Percentiles rank a stretch among this genome's conserved stretches.
Conservation (phyloP, 2,113 vertebrate genomes). For the Neotoma lepida region DNA sequence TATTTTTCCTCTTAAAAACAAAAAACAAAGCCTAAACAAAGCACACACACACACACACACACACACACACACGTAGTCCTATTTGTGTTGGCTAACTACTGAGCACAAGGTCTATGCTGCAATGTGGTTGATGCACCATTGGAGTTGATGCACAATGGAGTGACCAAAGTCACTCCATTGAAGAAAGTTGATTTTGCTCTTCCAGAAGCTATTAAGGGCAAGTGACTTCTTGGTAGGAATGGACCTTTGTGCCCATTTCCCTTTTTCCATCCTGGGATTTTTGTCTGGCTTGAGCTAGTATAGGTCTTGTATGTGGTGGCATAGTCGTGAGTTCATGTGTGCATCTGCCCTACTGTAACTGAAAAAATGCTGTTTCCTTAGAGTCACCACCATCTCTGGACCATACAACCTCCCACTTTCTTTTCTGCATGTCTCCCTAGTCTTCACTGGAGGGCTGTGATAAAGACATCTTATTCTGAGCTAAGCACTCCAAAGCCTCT, state of each 20-base stretch:
- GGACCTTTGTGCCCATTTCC: neutral
- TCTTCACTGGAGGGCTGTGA: neutral
- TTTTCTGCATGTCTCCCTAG: neutral
- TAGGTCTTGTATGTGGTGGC: neutral
- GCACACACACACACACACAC: neutral
- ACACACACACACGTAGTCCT: neutral
- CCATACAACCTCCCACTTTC: neutral
- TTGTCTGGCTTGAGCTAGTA: neutral
- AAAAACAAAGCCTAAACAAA: neutral
- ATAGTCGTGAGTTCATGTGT: neutral
- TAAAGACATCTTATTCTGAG: neutral
- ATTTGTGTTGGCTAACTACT: neutral
- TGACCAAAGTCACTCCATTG: neutral
- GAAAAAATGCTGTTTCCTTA: neutral
- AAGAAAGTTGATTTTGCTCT: neutral
- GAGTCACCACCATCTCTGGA: too few relatives aligned
- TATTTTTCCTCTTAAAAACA: neutral
- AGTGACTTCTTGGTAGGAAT: neutral
- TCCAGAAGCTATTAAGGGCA: neutral
- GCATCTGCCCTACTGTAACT: neutral
- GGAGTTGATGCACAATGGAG: too few relatives aligned
- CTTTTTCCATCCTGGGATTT: neutral
- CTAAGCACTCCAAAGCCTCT: neutral
- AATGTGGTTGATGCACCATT: too few relatives aligned
- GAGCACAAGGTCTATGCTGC: rapidly evolving